These are phyloP conservation scores for Pyrochroa serraticornis DNA, from an alignment of 2,888 invertebrate genomes.

Conservation along the genomic window DNA sequence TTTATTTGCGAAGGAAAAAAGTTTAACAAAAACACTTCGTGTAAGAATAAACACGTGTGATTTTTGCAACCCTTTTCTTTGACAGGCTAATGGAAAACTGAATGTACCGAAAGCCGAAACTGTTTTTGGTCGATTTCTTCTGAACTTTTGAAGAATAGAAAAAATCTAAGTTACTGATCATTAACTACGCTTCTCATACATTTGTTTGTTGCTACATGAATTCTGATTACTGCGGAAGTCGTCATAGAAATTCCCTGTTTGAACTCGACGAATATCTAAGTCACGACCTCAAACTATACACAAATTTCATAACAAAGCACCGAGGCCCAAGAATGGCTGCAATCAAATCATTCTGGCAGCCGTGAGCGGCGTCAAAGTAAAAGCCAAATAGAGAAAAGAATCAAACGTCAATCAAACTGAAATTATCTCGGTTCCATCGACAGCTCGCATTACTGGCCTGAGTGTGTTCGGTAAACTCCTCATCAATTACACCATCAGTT, in stretches of 20 bases:
- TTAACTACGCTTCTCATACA: too few species aligned
- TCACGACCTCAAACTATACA: too few species aligned
- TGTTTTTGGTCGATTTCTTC: background rate
- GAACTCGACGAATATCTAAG: too few species aligned
- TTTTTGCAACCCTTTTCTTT: background rate
- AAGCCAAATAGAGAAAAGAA: slow-evolving; percentile 21
- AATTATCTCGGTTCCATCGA: slow-evolving; percentile 33
- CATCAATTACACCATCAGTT: slow-evolving; percentile 29
- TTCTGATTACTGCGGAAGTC: too few species aligned
- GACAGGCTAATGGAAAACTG: background rate
- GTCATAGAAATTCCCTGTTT: too few species aligned
- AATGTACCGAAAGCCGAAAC: background rate
- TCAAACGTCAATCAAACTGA: slow-evolving; percentile 33
- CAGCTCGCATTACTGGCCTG: slow-evolving; percentile 32
- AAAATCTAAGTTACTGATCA: background rate
- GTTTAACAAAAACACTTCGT: too few species aligned
- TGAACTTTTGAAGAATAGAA: background rate
- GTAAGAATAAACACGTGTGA: too few species aligned
- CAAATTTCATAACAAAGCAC: background rate
- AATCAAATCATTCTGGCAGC: slow-evolving; percentile 23
- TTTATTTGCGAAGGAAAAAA: too few species aligned
- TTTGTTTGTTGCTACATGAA: too few species aligned
- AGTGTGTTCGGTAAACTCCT: slow-evolving; percentile 28
- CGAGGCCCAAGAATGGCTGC: background rate
- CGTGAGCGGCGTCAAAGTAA: slow-evolving; percentile 17